A percentile compares a stretch with the other conserved stretches of the same genome.
These are phyloP conservation scores for Brachyrhaphis roseni DNA, from an alignment of 2,797 vertebrate species.

Conservation along the genomic window DNA sequence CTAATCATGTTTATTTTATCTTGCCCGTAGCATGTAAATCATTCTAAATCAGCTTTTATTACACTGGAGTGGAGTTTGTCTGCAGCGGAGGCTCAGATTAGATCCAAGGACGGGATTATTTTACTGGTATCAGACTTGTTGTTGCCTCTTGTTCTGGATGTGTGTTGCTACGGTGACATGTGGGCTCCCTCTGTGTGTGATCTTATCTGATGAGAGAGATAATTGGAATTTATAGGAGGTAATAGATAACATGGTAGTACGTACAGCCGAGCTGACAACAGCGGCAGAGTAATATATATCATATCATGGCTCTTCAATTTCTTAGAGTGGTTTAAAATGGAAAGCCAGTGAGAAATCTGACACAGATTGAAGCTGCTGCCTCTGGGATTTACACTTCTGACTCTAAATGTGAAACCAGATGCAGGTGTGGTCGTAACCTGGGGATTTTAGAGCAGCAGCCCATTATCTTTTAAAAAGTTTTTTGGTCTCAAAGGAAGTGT, in stretches of 20 bases:
- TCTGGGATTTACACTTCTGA: constrained; percentile 30
- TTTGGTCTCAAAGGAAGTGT: constrained; percentile 36
- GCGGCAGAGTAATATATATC: constrained; percentile 45
- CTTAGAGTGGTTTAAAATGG: constrained; percentile 50
- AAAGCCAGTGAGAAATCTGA: constrained; percentile 28
- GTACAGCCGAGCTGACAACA: constrained; percentile 46
- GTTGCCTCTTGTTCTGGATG: constrained; percentile 35
- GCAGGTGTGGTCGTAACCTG: constrained; percentile 5
- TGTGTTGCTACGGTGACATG: constrained; percentile 27
- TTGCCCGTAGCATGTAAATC: constrained; percentile 76
- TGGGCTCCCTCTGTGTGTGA: constrained; percentile 36
- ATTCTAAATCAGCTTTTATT: constrained; percentile 82
- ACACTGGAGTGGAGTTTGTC: constrained; percentile 67
- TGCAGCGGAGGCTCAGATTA: constrained; percentile 59
- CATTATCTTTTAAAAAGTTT: constrained; percentile 40
- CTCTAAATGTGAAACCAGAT: constrained; percentile 21
- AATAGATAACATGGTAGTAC: constrained; percentile 62
- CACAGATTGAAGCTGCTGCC: constrained; percentile 7
- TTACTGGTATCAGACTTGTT: constrained; percentile 45
- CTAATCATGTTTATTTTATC: constrained; percentile 81
- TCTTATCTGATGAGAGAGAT: constrained; percentile 67
- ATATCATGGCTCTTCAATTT: constrained; percentile 59
- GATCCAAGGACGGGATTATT: constrained; percentile 67
- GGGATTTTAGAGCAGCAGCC: constrained; percentile 20
- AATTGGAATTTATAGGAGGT: constrained; percentile 75